Evolutionary conservation across 2,888 invertebrate genomes (phyloP), one percentile per base, ranked within the genome.

Genomic region (Papilio protenor): DNA sequence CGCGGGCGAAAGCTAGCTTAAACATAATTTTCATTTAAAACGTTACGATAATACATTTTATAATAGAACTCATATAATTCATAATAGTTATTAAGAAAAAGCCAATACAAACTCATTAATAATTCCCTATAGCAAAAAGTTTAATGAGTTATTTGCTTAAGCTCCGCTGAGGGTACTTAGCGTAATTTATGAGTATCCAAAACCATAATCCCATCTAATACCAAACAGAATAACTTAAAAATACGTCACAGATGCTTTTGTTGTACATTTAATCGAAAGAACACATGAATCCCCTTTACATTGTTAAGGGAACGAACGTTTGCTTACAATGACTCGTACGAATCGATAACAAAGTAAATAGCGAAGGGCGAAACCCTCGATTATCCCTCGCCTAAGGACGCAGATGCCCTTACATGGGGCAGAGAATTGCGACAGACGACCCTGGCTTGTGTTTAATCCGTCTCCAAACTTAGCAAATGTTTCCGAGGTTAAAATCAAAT

Each of bases 301-400:
- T 75, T 77, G 75, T 74, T 78, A 72, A 52, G 76, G 80, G 77
- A 70, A 70, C 87, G 77, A 66, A 49, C 87, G 86, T 82, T 84
- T 45, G 49, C 69, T 71, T 52, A 75, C 85, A 84, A 82, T 84
- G 84, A 86, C 83, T 83, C 83, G 81, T 82, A 83, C 81, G 87
- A 90, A 90, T 92, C 92, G 90, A 92, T 92, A 90, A 85, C 88
- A 87, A 89, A 90, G 91, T 91, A 93, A 91, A 93, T 90, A 91
- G 89, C 87, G 81, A 73, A 82, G 83, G 83, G 82, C 77, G 80
- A 82, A 80, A 83, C 83, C 92, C 89, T 89, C 86, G 82, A 81
- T 81, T 84, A 79, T 77, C 84, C 83, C 88, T 87, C 87, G 76
- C 73, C 72, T 74, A 82, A 90, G 89, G 88, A 88, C 90, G 86